phyloP scores from a whole-genome alignment of 2,888 invertebrate species.

The Neoitamus cyanurus region DNA sequence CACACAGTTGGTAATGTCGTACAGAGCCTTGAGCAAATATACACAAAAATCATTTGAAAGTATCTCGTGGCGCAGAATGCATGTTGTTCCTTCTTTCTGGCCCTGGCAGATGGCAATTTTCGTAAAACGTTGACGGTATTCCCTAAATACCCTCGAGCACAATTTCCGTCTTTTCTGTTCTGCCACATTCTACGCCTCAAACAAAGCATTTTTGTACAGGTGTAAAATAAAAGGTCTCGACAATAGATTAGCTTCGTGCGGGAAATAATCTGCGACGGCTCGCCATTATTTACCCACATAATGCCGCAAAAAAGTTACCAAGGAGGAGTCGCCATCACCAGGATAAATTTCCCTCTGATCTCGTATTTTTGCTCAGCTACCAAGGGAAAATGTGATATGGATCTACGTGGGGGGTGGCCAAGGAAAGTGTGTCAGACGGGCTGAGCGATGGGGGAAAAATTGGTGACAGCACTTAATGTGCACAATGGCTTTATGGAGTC shows the following conservation, averaged over 20 bases:
- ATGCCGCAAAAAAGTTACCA: neutral
- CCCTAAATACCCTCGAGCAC: neutral
- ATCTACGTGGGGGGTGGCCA: neutral
- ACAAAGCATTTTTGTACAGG: neutral
- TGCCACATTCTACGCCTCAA: neutral
- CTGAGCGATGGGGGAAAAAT: neutral
- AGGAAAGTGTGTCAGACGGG: neutral
- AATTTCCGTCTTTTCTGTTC: neutral
- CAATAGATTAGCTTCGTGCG: constrained; percentile 2
- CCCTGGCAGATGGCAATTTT: neutral
- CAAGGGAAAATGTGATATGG: neutral
- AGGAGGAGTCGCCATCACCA: neutral
- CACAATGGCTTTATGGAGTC: neutral
- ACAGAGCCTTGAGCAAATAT: neutral
- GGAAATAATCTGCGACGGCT: neutral
- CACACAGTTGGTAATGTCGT: neutral
- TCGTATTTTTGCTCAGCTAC: neutral
- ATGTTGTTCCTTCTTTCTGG: neutral
- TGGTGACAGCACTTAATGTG: neutral
- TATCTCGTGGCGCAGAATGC: neutral
- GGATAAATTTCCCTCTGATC: constrained; percentile 6
- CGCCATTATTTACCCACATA: constrained; percentile 13
- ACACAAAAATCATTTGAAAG: neutral
- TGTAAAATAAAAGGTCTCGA: neutral
- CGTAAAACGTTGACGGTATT: neutral